Evolutionary conservation across 2,797 vertebrate species (phyloP), one percentile per base, ranked within the genome.

Genomic region (Echiichthys vipera): DNA sequence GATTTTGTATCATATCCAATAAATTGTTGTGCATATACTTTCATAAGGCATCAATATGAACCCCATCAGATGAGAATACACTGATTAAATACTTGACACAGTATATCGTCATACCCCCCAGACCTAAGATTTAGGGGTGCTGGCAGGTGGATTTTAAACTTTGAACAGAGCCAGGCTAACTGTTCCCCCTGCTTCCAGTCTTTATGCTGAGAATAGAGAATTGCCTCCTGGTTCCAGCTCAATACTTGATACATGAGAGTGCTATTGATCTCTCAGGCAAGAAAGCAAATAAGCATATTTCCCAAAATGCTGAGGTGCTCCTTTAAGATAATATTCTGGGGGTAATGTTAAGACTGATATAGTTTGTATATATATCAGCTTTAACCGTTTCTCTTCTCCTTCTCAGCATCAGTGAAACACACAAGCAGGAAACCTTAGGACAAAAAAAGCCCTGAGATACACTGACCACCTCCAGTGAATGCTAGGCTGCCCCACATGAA

Each of bases 401-500:
- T 42, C 32, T 15, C 47, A 20, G 20, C 39, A 77, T 43, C 24
- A 12, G 32, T 47, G 40, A 55, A 62, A 55, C 27, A 30, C 2
- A 25, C 4, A 14, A 51, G 25, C 40, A n/a, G 34, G 22, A 42
- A 29, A 50, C 42, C 63, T 50, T 61, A 40, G 64, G 29, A 62
- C 34, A 54, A 51, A 67, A 29, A 22, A 18, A 56, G 45, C 53
- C 74, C 32, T n/a, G 25, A 61, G 55, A 73, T 20, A 57, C 40
- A 61, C 71, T 42, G 61, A 63, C 32, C 40, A 9, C 17, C 42
- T 49, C 47, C 45, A 51, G 58, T 22, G 12, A 18, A 14, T 30
- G 54, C 49, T 62, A 27, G 24, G 13, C 39, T 27, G 18, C n/a
- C 49, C 11, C 37, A 62, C 65, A 50, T 17, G 5, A 59, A 77